phyloP scores from a whole-genome alignment of 92 coral and sea anemone species.

The Epizoanthus fatuus region DNA sequence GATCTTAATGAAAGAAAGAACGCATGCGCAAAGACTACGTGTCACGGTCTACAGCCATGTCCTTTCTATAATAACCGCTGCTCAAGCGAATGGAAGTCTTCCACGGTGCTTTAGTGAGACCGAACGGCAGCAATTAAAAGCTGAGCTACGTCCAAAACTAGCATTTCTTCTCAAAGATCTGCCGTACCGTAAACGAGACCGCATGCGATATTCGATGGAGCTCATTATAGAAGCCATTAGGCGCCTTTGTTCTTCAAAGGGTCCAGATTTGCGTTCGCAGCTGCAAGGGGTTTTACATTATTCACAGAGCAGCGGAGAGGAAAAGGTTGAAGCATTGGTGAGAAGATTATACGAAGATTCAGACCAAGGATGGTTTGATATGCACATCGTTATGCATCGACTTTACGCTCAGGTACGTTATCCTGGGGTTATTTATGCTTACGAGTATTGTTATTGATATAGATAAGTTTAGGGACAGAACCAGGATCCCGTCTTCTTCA shows the following conservation, averaged over 20 bases:
- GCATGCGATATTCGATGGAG: constrained; percentile 25
- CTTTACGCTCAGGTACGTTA: background rate
- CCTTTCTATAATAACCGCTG: background rate
- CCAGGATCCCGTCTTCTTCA: too few species aligned
- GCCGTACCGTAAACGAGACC: constrained; percentile 15
- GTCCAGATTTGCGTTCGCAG: background rate
- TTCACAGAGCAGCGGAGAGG: background rate
- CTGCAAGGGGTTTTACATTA: background rate
- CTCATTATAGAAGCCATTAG: background rate
- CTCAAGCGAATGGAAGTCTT: constrained; percentile 6
- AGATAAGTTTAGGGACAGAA: too few species aligned
- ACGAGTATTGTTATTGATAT: background rate
- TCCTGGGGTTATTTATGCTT: background rate
- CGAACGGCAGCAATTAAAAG: background rate
- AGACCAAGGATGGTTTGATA: constrained; percentile 10
- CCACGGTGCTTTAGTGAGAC: background rate
- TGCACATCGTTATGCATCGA: constrained; percentile 17
- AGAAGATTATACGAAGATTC: background rate
- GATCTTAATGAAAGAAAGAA: constrained; percentile 14
- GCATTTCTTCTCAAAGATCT: constrained; percentile 20
- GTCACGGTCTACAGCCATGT: constrained; percentile 15
- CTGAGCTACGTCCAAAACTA: background rate
- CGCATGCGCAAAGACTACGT: constrained; percentile 27
- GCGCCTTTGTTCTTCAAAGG: background rate
- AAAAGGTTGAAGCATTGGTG: background rate